Conservation (phyloP, 1,140 invertebrate genomes). For the Drosophila simulans region DNA sequence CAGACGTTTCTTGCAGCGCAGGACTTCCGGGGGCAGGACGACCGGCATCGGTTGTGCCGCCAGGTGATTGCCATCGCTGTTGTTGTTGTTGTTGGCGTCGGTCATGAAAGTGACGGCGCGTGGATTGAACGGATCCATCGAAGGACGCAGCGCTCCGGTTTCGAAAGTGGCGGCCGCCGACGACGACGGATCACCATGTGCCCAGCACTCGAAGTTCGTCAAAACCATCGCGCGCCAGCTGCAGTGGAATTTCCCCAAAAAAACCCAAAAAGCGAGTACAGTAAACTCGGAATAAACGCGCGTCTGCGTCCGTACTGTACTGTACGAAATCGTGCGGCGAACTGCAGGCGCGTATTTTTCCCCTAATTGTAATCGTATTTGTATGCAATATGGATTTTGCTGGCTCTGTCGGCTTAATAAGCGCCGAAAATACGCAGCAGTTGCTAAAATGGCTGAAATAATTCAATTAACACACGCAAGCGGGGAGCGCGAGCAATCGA, state of each 20-base stretch:
- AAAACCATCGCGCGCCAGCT: constrained; percentile 63
- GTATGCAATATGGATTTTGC: constrained; percentile 15
- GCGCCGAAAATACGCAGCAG: constrained; percentile 62
- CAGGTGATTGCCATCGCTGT: constrained; percentile 45
- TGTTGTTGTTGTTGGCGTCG: constrained; percentile 67
- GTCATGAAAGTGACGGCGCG: constrained; percentile 60
- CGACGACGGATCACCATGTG: constrained; percentile 65
- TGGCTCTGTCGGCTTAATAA: constrained; percentile 48
- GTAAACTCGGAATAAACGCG: constrained; percentile 15
- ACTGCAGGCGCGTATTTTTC: constrained; percentile 21
- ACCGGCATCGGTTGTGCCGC: constrained; percentile 44
- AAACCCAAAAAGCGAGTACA: constrained; percentile 3
- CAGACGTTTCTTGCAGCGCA: constrained; percentile 76
- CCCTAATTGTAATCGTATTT: not conserved
- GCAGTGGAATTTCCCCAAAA: constrained; percentile 78
- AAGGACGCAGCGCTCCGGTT: constrained; percentile 25
- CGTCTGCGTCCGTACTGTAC: constrained; percentile 14
- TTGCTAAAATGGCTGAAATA: constrained; percentile 55
- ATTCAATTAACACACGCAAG: constrained; percentile 70
- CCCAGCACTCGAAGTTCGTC: constrained; percentile 84
- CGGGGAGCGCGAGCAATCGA: constrained; percentile 26
- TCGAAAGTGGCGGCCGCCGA: constrained; percentile 57
- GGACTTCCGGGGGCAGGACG: constrained; percentile 16
- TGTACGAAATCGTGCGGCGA: constrained; percentile 43
- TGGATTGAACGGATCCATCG: constrained; percentile 77